These are phyloP conservation scores for Mormyrus hasselquistii DNA, from an alignment of 2,797 vertebrate genomes.

Conservation along the genomic window DNA sequence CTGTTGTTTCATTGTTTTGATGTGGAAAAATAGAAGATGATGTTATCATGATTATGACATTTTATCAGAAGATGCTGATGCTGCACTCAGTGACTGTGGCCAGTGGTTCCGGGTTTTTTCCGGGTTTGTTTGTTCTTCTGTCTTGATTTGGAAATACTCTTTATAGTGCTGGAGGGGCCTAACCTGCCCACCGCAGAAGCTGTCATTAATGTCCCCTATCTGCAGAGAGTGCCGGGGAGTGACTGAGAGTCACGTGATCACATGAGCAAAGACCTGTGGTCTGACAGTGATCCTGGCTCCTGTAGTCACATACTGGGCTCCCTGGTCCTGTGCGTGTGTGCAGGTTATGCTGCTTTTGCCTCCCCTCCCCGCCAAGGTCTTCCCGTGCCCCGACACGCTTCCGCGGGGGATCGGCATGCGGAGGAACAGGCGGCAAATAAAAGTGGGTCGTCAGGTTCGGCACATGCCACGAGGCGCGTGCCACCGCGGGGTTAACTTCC, in stretches of 20 bases:
- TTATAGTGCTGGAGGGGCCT: background rate
- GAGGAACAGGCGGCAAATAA: background rate
- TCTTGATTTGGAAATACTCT: background rate
- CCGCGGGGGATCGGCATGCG: background rate
- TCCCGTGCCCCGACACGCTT: background rate
- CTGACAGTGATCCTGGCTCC: background rate
- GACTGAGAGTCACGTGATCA: background rate
- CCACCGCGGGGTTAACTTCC: background rate
- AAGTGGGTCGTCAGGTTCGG: background rate
- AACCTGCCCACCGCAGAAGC: background rate
- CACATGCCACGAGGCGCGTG: background rate
- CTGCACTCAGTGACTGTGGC: background rate
- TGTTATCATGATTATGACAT: background rate
- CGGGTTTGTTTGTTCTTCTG: background rate
- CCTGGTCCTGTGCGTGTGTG: background rate
- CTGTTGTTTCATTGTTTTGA: constrained; percentile 7
- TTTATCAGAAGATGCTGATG: background rate
- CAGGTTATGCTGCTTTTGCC: background rate
- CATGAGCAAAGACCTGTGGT: background rate
- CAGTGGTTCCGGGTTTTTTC: background rate
- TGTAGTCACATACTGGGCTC: background rate
- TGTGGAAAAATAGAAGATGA: background rate
- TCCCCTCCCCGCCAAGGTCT: background rate
- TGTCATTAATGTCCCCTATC: background rate
- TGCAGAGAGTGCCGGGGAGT: no score